Evolutionary conservation across 1,140 invertebrate species (phyloP), one percentile per base, ranked within the genome.

Genomic region (Anagrus nilaparvatae): DNA sequence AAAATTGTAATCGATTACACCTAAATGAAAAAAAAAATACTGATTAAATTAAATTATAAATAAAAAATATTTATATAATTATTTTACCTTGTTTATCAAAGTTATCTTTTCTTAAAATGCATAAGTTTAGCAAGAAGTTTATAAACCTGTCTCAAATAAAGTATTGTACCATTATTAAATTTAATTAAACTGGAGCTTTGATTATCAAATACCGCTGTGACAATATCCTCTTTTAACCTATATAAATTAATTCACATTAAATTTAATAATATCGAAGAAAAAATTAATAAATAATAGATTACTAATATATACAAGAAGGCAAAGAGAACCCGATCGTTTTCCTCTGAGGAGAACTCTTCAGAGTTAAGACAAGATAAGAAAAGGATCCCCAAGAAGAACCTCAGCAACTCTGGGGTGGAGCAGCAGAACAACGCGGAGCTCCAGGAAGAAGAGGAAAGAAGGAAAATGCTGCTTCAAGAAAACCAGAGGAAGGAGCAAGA

Each of bases 1-100:
- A 56, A 97, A 96, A 59, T 97, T 97, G 62, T 95, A 97, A 62
- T 97, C 91, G 51, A 97, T 97, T 10, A 96, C 80, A 60, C 92
- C 88, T 88, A 60, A n/a, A n/a, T n/a, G n/a, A n/a, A n/a, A n/a
- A n/a, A n/a, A 12, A 73, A 74, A 58, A 49, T 65, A 59, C 48
- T 17, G 6, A 18, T 33, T 13, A 20, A 29, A 33, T 35, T 25
- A 18, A 19, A n/a, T 24, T 38, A 13, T 33, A 20, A 36, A 3
- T 21, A 29, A 32, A 33, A 5, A 18, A 7, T 34, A 13, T 14
- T 30, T 37, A 33, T 40, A 24, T 18, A 12, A 36, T 10, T 32
- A 49, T 40, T 43, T 54, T 70, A 89, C 91, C 94, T 82, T 96
- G 92, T 64, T 88, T 87, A 56, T 97, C 90, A 66, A 96, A 98